A percentile compares a stretch with the other conserved stretches of the same genome.
These are phyloP conservation scores for Zaprionus kolodkinae DNA, from an alignment of 1,140 invertebrate species.

Conservation along the genomic window DNA sequence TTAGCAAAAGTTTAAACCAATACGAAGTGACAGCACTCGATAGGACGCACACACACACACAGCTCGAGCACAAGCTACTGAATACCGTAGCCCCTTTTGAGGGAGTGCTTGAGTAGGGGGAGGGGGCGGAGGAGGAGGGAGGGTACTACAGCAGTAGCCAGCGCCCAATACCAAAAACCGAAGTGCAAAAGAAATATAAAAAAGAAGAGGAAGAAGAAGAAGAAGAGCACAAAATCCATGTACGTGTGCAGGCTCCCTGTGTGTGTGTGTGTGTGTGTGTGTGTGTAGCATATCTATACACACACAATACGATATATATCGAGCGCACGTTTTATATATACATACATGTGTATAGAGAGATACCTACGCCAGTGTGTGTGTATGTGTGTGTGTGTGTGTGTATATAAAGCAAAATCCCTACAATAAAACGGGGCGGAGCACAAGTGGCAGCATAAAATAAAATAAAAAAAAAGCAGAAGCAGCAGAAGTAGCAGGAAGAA, in stretches of 20 bases:
- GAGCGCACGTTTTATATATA: slow-evolving; percentile 46
- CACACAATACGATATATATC: slow-evolving; percentile 57
- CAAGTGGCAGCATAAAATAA: slow-evolving; percentile 62
- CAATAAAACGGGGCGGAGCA: slow-evolving; percentile 81
- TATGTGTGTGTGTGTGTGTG: slow-evolving; percentile 7
- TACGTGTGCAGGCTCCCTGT: slow-evolving; percentile 36
- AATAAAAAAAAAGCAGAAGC: slow-evolving; percentile 16
- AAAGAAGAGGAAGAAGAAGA: background rate
- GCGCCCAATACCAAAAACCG: slow-evolving; percentile 57
- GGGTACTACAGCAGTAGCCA: slow-evolving; percentile 46
- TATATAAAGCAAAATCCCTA: slow-evolving; percentile 71
- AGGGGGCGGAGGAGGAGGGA: background rate
- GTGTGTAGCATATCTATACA: slow-evolving; percentile 40
- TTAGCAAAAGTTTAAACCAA: slow-evolving; percentile 48
- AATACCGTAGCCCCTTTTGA: slow-evolving; percentile 3
- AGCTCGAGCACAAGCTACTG: slow-evolving; percentile 16
- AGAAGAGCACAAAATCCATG: slow-evolving; percentile 20
- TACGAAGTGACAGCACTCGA: slow-evolving; percentile 57
- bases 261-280: slow-evolving; percentile 8
- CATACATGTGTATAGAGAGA: slow-evolving; percentile 34
- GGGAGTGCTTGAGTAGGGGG: background rate
- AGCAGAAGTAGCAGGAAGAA: slow-evolving; percentile 29
- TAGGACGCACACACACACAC: slow-evolving; percentile 37
- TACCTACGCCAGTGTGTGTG: background rate
- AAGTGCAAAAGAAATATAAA: slow-evolving; percentile 26